A percentile compares a stretch with the other conserved stretches of the same genome.
phyloP scores from a whole-genome alignment of 2,888 invertebrate genomes.

The Phrixothrix hirtus region DNA sequence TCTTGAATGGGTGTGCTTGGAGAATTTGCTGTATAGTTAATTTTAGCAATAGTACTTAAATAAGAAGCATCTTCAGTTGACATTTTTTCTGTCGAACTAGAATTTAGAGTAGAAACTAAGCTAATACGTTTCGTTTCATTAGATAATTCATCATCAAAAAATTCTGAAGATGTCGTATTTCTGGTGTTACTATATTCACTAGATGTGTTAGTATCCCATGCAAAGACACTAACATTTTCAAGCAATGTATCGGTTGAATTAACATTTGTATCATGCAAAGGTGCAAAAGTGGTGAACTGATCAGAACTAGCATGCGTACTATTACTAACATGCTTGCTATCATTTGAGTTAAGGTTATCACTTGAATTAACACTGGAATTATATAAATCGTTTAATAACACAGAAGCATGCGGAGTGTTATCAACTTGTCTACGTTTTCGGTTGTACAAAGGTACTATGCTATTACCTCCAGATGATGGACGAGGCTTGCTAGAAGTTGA shows the following conservation, averaged over 20 bases:
- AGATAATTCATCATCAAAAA: not conserved
- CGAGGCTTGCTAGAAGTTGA: slow-evolving; percentile 70
- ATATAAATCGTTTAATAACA: slow-evolving; percentile 42
- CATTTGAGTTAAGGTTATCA: slow-evolving; percentile 31
- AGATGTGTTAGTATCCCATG: slow-evolving; percentile 38
- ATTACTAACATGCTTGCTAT: slow-evolving; percentile 45
- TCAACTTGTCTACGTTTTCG: slow-evolving; percentile 71
- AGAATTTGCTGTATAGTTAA: no score
- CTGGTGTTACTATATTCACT: slow-evolving; percentile 2
- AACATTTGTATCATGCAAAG: slow-evolving; percentile 49
- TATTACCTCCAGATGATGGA: slow-evolving; percentile 62
- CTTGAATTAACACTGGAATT: slow-evolving; percentile 39
- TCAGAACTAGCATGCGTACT: slow-evolving; percentile 46
- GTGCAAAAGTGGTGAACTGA: slow-evolving; percentile 38
- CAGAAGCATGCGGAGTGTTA: slow-evolving; percentile 51
- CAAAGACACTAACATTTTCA: slow-evolving; percentile 36
- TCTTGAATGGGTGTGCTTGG: slow-evolving; percentile 6
- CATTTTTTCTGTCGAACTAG: not conserved
- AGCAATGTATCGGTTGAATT: slow-evolving; percentile 39
- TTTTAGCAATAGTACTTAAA: no score
- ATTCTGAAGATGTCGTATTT: not conserved
- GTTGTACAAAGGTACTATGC: slow-evolving; percentile 56
- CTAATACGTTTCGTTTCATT: not conserved
- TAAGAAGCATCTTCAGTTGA: slow-evolving; percentile 1
- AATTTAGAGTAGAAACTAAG: not conserved